Base-by-base conservation (phyloP, 1,140 invertebrate genomes). In the Hetaerina americana region DNA sequence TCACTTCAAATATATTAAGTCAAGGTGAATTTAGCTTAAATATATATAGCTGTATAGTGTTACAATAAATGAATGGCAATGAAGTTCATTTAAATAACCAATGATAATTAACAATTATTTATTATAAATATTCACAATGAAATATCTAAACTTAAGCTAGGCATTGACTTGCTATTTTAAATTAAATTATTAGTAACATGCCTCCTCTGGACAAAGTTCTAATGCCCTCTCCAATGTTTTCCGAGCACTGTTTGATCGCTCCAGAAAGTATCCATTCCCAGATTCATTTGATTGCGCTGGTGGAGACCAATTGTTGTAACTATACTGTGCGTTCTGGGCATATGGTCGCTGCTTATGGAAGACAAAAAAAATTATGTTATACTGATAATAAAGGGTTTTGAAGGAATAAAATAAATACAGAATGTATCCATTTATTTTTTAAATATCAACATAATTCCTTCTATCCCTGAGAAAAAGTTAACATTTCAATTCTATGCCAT, bases 241-340 rank as follows among this genome's bases (percentile, higher is more conserved):
- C 71, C 92, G 88, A 0, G 96, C 96, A 75, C 94, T 96, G 76
- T 94, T 94, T 71, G 94, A 97, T 71, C 96, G 85, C 79, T 98
- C 95, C 66, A 98, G 81, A 82, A 94, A 96, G 78, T 97, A 98
- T 69, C 95, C 94, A 80, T 95, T 97, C 8, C 94, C 92, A 22
- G 92, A 94, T 79, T 98, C 96, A 81, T 98, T 98, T 12, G 94
- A 97, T 76, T 92, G 91, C 0, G 93, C 90, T 5, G 95, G 94
- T 12, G 95, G 94, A 73, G 95, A 96, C 92, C 95, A 97, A 73
- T 92, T 93, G 78, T 90, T 93, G 79, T 95, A 96, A 31, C 90
- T 88, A 78, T 95, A 95, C 77, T 87, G 86, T 24, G 84, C 82
- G 66, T 85, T 85, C 3, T 85, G 82, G 24, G 88, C 85, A 77